Base-by-base conservation (phyloP, 1,140 invertebrate species). In the Euura lappo region DNA sequence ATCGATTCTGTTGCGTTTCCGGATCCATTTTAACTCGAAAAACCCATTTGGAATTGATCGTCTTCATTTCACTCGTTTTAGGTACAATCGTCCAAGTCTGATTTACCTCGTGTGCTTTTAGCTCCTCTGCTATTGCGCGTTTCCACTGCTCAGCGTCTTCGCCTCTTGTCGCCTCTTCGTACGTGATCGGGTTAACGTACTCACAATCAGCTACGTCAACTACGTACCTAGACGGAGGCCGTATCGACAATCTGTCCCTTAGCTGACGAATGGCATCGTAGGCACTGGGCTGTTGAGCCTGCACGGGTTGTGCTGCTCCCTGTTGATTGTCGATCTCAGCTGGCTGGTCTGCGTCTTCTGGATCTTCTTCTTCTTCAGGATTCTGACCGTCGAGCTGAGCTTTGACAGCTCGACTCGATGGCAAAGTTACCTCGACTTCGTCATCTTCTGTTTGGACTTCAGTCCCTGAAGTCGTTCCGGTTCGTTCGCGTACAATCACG, bases 11-110 rank as follows among this genome's bases (percentile, higher is more conserved):
- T 11, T 60, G 3, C 2, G 77, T 45, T 76, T 77, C 79, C 77
- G 76, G 66, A 71, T 79, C 74, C 64, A 77, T 71, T 70, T 80
- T 83, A 42, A 83, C 73, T 7, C 77, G 71, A 47, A 83, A 83
- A 1, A 81, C 77, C 78, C 81, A 81, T 75, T 79, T 81, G 44
- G 75, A 78, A 43, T 68, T 67, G 3, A 81, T 80, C 6, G 72
- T 3, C 71, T 76, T 81, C 3, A 69, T 70, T 71, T 76, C 72
- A 47, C 6, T 44, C 6, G 73, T 74, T 71, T 77, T 75, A 45
- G 77, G 64, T 11, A 77, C 74, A 67, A 81, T 76, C 76, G 51
- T 74, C 79, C 79, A 81, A 3, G 79, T 81, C 11, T 66, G 51
- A 74, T 80, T 80, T 10, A 69, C 64, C 1, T 75, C 11, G 70